phyloP scores from a whole-genome alignment of 1,140 invertebrate species.

The Homarus americanus region DNA sequence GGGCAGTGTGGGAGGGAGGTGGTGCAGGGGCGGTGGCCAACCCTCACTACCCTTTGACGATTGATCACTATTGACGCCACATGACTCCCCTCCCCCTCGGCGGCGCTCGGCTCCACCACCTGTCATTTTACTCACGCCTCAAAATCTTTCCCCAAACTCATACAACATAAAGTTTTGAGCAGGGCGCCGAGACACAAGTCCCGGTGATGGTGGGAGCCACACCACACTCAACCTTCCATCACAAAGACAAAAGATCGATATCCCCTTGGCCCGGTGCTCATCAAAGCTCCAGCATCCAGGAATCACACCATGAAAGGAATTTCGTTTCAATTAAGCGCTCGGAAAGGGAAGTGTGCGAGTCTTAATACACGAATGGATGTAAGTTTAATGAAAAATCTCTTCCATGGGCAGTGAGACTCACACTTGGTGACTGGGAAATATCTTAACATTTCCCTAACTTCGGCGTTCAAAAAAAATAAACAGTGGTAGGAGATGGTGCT shows the following conservation, averaged over 20 bases:
- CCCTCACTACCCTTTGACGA: too few species aligned
- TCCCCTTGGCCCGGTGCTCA: neutral
- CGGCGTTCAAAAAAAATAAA: too few species aligned
- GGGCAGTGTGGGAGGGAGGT: too few species aligned
- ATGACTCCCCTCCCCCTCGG: neutral
- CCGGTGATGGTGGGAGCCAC: neutral
- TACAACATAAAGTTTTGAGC: neutral
- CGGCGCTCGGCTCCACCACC: neutral
- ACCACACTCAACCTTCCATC: neutral
- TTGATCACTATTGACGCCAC: neutral
- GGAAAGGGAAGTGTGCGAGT: neutral
- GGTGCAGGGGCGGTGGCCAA: too few species aligned
- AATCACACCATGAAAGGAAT: conserved; percentile 31
- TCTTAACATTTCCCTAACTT: too few species aligned
- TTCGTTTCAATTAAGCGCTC: conserved; percentile 18
- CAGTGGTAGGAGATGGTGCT: too few species aligned
- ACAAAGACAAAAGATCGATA: neutral
- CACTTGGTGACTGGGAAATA: too few species aligned
- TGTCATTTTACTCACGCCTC: neutral
- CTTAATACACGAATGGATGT: neutral
- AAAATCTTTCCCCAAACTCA: neutral
- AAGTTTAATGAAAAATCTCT: too few species aligned
- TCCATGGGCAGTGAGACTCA: too few species aligned
- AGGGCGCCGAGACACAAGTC: neutral
- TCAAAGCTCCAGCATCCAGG: conserved; percentile 12